Conservation (phyloP, 2,113 vertebrate species). For the Setophaga petechia region DNA sequence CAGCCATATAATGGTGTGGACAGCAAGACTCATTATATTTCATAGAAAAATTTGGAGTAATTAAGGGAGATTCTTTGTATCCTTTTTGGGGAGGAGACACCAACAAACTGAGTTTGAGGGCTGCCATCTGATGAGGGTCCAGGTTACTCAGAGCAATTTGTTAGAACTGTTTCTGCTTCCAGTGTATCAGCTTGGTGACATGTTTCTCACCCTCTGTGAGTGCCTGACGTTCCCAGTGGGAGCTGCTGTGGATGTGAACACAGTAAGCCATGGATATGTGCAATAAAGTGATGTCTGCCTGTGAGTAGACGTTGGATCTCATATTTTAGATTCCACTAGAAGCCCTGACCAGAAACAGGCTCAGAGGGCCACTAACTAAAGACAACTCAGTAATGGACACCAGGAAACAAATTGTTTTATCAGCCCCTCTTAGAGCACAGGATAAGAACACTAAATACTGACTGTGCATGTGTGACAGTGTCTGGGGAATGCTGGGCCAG, state of each 20-base stretch:
- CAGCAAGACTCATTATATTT: not conserved
- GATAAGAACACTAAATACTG: not conserved
- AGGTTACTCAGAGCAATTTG: not conserved
- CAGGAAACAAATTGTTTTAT: not conserved
- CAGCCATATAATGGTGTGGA: too few species aligned
- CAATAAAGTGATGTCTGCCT: not conserved
- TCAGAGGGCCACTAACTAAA: not conserved
- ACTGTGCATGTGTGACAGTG: not conserved
- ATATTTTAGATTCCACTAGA: not conserved
- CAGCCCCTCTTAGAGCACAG: not conserved
- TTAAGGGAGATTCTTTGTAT: not conserved
- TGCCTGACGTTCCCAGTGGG: not conserved
- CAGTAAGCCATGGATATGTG: not conserved
- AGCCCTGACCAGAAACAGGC: not conserved
- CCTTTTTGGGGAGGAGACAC: not conserved
- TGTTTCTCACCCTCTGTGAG: not conserved
- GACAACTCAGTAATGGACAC: not conserved
- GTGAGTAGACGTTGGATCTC: not conserved
- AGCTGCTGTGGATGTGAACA: not conserved
- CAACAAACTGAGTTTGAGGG: not conserved
- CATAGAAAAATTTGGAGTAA: not conserved
- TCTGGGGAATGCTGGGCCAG: not conserved
- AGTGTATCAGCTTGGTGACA: not conserved
- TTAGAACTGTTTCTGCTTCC: not conserved
- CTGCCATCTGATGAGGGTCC: not conserved